Percentiles rank a stretch among this genome's conserved stretches.
Evolutionary conservation across 2,113 vertebrate species (phyloP).

Genomic region (Apeltes quadracus): DNA sequence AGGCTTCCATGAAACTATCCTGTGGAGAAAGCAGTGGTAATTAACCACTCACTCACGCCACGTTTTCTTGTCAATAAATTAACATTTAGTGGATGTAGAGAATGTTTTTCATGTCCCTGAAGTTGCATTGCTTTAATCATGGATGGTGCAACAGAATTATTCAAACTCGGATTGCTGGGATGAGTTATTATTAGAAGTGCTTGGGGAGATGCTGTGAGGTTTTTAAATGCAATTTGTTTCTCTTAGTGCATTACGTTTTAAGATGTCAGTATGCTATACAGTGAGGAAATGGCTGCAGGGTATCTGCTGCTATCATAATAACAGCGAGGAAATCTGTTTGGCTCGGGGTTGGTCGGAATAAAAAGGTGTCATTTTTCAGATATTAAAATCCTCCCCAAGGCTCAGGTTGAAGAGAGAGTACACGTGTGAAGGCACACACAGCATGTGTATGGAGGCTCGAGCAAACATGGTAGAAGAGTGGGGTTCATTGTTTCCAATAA

Average conservation of each 20-base stretch:
- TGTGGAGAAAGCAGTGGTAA: slow-evolving; percentile 36
- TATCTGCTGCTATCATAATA: slow-evolving; percentile 24
- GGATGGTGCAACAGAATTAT: slow-evolving; percentile 6
- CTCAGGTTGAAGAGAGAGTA: slow-evolving; percentile 7
- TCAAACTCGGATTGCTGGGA: slow-evolving; percentile 3
- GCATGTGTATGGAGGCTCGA: slow-evolving; percentile 17
- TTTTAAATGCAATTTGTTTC: slow-evolving; percentile 38
- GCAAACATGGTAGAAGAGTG: neutral
- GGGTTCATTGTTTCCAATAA: neutral
- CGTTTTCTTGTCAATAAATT: slow-evolving; percentile 32
- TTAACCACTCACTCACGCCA: slow-evolving; percentile 17
- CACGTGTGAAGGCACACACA: slow-evolving; percentile 4
- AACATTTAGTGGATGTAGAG: neutral
- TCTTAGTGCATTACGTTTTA: slow-evolving; percentile 27
- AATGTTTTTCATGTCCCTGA: slow-evolving; percentile 8
- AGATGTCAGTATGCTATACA: slow-evolving; percentile 12
- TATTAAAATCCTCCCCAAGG: slow-evolving; percentile 20
- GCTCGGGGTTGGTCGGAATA: slow-evolving; percentile 4
- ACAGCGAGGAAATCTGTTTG: slow-evolving; percentile 12
- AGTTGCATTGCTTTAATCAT: slow-evolving; percentile 21
- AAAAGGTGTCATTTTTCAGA: slow-evolving; percentile 4
- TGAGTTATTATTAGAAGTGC: slow-evolving; percentile 18
- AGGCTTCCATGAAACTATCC: slow-evolving; percentile 31
- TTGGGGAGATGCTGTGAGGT: slow-evolving; percentile 11
- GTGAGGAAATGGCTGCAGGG: slow-evolving; percentile 30